Conservation (phyloP, 2,888 invertebrate genomes). For the Phania funesta region DNA sequence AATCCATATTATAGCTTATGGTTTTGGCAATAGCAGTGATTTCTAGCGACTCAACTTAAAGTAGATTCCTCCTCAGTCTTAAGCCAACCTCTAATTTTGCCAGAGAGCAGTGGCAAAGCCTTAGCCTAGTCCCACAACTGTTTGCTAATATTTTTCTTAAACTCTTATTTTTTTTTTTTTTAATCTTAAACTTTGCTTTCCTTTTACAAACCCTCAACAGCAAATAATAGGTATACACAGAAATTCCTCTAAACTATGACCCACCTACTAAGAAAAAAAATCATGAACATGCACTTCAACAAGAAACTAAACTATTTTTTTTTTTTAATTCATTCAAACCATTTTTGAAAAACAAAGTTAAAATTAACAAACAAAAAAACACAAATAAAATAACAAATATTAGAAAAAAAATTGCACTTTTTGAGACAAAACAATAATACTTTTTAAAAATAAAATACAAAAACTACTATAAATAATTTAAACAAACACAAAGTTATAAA, state of each 20-base stretch:
- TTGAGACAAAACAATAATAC: constrained; percentile 67
- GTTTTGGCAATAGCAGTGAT: too few relatives aligned
- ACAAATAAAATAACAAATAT: constrained; percentile 31
- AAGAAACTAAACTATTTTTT: constrained; percentile 5
- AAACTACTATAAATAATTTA: constrained; percentile 11
- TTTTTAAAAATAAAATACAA: constrained; percentile 46
- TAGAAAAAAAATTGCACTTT: constrained; percentile 51
- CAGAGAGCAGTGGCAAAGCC: too few relatives aligned
- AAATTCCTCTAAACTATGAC: constrained; percentile 67
- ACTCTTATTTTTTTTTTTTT: background rate
- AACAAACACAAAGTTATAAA: constrained; percentile 29
- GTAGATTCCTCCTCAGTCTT: too few relatives aligned
- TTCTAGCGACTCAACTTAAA: too few relatives aligned
- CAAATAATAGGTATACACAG: constrained; percentile 36
- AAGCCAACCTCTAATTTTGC: too few relatives aligned
- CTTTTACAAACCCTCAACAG: constrained; percentile 7
- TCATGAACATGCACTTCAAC: constrained; percentile 57
- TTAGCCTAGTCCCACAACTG: background rate
- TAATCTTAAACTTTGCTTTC: constrained; percentile 12
- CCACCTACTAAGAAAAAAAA: constrained; percentile 60
- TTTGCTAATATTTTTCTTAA: constrained; percentile 6
- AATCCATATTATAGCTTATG: too few relatives aligned
- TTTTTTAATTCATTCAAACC: constrained; percentile 41
- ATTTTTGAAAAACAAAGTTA: constrained; percentile 52
- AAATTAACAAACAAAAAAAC: constrained; percentile 20